Conservation (phyloP, 2,113 vertebrate genomes). For the Pelecanus crispus region DNA sequence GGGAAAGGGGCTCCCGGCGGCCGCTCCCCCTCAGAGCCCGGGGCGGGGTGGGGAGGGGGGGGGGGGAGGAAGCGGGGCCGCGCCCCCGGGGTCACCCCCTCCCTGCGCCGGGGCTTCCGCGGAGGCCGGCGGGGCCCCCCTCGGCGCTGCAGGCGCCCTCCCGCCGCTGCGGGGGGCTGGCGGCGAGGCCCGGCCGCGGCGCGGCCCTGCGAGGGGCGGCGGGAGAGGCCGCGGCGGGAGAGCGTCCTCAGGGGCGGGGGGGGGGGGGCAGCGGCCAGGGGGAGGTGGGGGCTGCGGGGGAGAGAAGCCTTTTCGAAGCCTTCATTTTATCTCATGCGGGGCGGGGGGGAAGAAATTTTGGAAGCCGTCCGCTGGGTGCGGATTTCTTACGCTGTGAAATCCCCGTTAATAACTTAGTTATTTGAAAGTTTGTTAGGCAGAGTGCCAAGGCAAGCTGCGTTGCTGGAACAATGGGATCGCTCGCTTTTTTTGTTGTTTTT, state of each 20-base stretch:
- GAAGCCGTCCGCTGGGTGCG: not conserved
- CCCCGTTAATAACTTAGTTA: not conserved
- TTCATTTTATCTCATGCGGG: rapidly evolving
- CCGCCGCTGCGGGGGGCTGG: not conserved
- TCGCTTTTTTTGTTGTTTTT: rapidly evolving
- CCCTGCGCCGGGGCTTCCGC: no score
- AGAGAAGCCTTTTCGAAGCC: not conserved
- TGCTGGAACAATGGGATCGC: not conserved
- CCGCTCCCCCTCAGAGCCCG: not conserved
- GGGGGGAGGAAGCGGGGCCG: not conserved
- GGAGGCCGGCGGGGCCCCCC: not conserved
- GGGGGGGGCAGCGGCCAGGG: not conserved
- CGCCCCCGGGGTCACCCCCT: not conserved
- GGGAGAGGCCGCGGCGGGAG: not conserved
- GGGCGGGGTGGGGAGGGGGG: no score
- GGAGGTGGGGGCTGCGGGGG: rapidly evolving
- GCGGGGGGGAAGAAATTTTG: rapidly evolving
- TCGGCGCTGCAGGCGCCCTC: no score
- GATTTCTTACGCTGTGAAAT: not conserved
- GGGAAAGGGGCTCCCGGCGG: not conserved
- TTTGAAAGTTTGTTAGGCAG: not conserved
- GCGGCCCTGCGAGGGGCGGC: not conserved
- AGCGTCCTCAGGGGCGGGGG: not conserved
- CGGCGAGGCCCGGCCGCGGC: not conserved
- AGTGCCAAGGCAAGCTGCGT: not conserved